A percentile compares a stretch with the other conserved stretches of the same genome.
Evolutionary conservation across 2,797 vertebrate species (phyloP).

Genomic region (Chlorospingus flavigularis): DNA sequence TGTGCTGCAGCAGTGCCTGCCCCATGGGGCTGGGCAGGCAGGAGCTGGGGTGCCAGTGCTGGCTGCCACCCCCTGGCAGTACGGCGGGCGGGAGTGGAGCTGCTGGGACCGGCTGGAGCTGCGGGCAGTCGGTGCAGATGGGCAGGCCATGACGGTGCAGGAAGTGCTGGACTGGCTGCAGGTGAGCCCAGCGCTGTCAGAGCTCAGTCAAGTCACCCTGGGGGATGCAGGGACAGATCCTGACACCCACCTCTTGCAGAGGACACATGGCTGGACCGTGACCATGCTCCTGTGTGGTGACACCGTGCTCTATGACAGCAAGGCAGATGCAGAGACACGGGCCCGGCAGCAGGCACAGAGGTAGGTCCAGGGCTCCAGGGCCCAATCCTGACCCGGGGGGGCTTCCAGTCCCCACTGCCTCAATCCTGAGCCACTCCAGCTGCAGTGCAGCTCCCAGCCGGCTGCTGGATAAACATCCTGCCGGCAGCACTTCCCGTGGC

Average conservation of each 20-base stretch:
- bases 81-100: constrained; percentile 73
- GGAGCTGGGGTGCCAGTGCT: not conserved
- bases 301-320: constrained; percentile 29
- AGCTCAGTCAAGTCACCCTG: not conserved
- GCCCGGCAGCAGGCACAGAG: not conserved
- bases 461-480: constrained; percentile 72
- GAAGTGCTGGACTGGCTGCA: constrained; percentile 83
- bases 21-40: accelerated
- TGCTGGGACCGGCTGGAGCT: constrained; percentile 83
- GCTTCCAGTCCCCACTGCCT: not conserved
- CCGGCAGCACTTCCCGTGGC: constrained; percentile 36
- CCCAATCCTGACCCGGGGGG: not conserved
- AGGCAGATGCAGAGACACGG: not conserved
- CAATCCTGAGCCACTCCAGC: constrained; percentile 39
- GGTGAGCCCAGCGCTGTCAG: constrained; percentile 61
- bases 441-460: constrained; percentile 15
- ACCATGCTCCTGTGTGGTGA: constrained; percentile 2
- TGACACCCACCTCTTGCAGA: constrained; percentile 43
- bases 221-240: not conserved
- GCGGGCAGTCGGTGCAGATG: constrained; percentile 56
- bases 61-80: constrained; percentile 15
- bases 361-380: not conserved
- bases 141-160: constrained; percentile 83
- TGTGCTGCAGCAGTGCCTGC: not conserved
- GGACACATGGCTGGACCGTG: constrained; percentile 4